A percentile compares a stretch with the other conserved stretches of the same genome.
Conservation (phyloP, 2,797 vertebrate genomes). For the Telmatherina bonti region DNA sequence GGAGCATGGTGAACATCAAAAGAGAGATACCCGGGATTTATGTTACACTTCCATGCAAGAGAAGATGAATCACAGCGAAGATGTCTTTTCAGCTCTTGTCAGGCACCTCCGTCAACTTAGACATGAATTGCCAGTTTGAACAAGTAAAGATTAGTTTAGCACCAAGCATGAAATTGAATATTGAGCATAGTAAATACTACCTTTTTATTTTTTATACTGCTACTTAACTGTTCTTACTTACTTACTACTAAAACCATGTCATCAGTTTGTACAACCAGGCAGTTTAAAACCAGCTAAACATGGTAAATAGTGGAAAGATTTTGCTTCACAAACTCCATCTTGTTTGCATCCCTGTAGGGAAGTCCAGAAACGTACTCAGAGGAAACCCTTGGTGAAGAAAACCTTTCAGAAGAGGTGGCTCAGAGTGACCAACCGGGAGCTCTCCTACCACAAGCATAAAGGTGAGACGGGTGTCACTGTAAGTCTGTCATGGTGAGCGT, state of each 20-base stretch:
- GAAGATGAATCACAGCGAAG: neutral
- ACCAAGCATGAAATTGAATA: neutral
- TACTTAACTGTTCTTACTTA: too few relatives aligned
- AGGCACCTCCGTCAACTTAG: neutral
- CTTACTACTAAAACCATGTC: neutral
- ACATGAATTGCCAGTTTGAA: neutral
- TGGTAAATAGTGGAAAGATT: neutral
- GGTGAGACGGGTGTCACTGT: slow-evolving; percentile 81
- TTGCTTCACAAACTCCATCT: neutral
- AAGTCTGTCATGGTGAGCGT: too few relatives aligned
- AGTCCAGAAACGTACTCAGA: slow-evolving; percentile 95
- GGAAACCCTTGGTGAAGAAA: slow-evolving; percentile 91
- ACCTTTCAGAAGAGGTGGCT: slow-evolving; percentile 98
- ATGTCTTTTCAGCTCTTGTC: neutral
- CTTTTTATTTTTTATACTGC: neutral
- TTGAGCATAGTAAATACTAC: neutral
- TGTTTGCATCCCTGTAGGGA: slow-evolving; percentile 82
- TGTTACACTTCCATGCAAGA: neutral
- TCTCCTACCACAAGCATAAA: slow-evolving; percentile 96
- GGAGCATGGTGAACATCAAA: neutral
- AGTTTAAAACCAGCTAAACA: neutral
- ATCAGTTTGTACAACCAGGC: neutral
- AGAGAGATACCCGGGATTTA: neutral
- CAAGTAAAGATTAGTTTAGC: neutral
- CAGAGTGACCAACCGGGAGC: slow-evolving; percentile 92